Conservation (phyloP, 1,140 invertebrate species). For the Trichonephila inaurata region DNA sequence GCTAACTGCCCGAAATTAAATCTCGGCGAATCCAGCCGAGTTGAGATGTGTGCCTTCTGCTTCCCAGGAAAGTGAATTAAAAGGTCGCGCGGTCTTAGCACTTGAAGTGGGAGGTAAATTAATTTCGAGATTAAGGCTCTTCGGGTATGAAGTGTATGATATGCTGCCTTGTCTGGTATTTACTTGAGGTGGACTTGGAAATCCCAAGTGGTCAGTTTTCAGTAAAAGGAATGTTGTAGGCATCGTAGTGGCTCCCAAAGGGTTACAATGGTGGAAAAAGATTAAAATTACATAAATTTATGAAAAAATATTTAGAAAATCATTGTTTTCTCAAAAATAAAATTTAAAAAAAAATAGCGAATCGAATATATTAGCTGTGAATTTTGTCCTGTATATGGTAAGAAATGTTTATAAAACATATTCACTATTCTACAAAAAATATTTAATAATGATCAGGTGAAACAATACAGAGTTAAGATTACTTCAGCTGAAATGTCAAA, state of each 20-base stretch:
- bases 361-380: too few species aligned
- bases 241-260: background rate
- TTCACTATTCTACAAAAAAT: too few species aligned
- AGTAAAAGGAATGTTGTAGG: background rate
- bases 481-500: too few species aligned
- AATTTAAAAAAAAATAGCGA: too few species aligned
- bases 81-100: background rate
- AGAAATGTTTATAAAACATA: too few species aligned
- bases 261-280: background rate
- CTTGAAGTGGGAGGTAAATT: conserved; percentile 1
- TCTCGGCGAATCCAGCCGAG: background rate
- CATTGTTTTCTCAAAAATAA: too few species aligned
- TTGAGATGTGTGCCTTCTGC: background rate
- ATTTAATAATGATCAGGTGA: too few species aligned
- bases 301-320: too few species aligned
- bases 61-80: background rate
- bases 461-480: too few species aligned
- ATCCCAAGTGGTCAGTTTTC: background rate
- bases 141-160: background rate
- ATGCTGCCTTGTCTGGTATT: background rate
- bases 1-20: conserved; percentile 51
- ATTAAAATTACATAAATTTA: background rate
- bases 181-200: background rate
- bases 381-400: too few species aligned
- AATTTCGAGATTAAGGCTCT: background rate